phyloP scores from a whole-genome alignment of 2,113 vertebrate species.

The Apistogramma diplotaenia region DNA sequence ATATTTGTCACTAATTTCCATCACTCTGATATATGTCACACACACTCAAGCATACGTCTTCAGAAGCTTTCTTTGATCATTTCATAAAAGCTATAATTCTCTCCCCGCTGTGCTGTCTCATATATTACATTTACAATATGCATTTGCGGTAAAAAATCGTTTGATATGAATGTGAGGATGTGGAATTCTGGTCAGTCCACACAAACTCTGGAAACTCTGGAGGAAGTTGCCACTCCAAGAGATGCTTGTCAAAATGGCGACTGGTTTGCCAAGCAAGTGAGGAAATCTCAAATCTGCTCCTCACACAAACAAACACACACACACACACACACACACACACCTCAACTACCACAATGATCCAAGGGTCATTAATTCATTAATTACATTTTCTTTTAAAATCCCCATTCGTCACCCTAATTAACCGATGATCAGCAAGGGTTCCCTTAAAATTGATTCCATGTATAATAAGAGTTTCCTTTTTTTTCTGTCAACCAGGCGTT shows the following conservation, averaged over 20 bases:
- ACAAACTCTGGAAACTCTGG: constrained; percentile 43
- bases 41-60: background rate
- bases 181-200: constrained; percentile 3
- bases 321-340: background rate
- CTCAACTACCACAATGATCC: constrained; percentile 40
- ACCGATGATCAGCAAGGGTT: constrained; percentile 78
- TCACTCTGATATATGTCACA: constrained; percentile 1
- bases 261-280: constrained; percentile 45
- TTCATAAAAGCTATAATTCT: constrained; percentile 23
- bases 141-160: constrained; percentile 10
- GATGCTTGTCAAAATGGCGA: constrained; percentile 55
- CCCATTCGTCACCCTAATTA: constrained; percentile 78
- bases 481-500: constrained; percentile 74
- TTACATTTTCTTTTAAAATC: constrained; percentile 81
- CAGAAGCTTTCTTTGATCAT: constrained; percentile 14
- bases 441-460: constrained; percentile 81
- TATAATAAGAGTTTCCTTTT: constrained; percentile 74
- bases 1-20: constrained; percentile 3
- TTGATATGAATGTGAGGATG: constrained; percentile 37
- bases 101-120: background rate
- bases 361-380: constrained; percentile 79
- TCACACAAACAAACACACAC: background rate
- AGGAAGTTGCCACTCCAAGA: constrained; percentile 26
- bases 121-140: background rate
- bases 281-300: constrained; percentile 21